Percentiles rank a stretch among this genome's conserved stretches.
Evolutionary conservation across 2,888 invertebrate genomes (phyloP).

Genomic region (Physocephala rufipes): DNA sequence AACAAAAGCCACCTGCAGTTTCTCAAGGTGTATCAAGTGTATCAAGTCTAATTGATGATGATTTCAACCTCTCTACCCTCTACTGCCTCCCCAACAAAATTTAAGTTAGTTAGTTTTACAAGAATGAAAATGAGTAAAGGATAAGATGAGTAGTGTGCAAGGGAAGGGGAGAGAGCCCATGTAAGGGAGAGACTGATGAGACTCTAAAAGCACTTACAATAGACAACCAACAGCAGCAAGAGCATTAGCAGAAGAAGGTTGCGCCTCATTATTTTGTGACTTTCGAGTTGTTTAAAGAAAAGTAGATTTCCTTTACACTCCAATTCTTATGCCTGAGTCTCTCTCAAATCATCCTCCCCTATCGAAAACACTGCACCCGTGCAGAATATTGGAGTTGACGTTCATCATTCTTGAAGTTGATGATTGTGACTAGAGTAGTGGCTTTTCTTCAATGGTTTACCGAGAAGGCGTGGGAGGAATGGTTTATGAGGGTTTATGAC

Average conservation of each 20-base stretch:
- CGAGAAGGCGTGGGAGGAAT: too few species aligned
- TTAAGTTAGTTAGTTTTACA: neutral
- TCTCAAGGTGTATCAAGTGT: constrained; percentile 1
- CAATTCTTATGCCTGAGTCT: neutral
- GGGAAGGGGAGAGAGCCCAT: too few species aligned
- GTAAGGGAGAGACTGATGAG: too few species aligned
- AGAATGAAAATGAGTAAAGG: too few species aligned
- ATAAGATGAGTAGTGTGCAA: too few species aligned
- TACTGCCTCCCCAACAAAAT: neutral
- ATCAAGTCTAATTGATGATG: neutral
- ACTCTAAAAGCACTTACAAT: too few species aligned
- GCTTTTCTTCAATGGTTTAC: neutral
- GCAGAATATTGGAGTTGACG: constrained; percentile 21
- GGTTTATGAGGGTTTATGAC: neutral
- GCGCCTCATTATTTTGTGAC: constrained; percentile 27
- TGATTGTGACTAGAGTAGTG: constrained; percentile 8
- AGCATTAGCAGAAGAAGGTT: constrained; percentile 11
- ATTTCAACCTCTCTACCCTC: neutral
- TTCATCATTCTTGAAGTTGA: constrained; percentile 14
- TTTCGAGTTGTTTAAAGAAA: constrained; percentile 2
- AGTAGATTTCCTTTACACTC: neutral
- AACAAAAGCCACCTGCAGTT: neutral
- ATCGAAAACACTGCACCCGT: neutral
- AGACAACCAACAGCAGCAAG: neutral
- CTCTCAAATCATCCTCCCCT: neutral